Percentiles rank a stretch among this genome's conserved stretches.
Evolutionary conservation across 2,888 invertebrate species (phyloP).

Genomic region (Coenonympha arcania): DNA sequence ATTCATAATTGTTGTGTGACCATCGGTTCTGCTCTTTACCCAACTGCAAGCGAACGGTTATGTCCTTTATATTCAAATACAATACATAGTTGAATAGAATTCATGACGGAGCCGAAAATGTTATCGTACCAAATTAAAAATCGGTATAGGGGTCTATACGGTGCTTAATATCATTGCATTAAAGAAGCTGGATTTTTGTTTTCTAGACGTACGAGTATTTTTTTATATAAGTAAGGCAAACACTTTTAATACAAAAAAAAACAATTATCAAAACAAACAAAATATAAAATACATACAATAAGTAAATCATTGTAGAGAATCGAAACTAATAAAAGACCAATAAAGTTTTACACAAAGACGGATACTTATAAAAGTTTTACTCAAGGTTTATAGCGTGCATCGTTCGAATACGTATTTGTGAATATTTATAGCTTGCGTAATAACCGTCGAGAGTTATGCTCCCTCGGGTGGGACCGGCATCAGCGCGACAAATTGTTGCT

Average conservation of each 20-base stretch:
- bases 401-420: conserved; percentile 24
- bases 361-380: conserved; percentile 22
- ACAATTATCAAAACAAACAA: background rate
- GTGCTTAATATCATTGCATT: too few species aligned
- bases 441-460: conserved; percentile 49
- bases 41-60: too few species aligned
- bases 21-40: too few species aligned
- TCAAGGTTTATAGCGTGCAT: conserved; percentile 22
- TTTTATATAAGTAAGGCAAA: too few species aligned
- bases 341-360: conserved; percentile 20
- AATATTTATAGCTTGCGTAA: conserved; percentile 45
- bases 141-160: too few species aligned
- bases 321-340: conserved; percentile 16
- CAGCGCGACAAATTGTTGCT: conserved; percentile 56
- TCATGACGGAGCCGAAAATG: too few species aligned
- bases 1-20: too few species aligned
- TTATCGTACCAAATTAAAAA: too few species aligned
- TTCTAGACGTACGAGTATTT: too few species aligned
- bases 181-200: too few species aligned
- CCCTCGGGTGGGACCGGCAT: conserved; percentile 46
- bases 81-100: too few species aligned
- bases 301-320: conserved; percentile 11
- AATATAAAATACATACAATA: conserved; percentile 9
- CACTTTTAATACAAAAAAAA: background rate
- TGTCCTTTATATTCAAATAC: too few species aligned